Conservation (phyloP, 2,113 vertebrate genomes). For the Mobula hypostoma region DNA sequence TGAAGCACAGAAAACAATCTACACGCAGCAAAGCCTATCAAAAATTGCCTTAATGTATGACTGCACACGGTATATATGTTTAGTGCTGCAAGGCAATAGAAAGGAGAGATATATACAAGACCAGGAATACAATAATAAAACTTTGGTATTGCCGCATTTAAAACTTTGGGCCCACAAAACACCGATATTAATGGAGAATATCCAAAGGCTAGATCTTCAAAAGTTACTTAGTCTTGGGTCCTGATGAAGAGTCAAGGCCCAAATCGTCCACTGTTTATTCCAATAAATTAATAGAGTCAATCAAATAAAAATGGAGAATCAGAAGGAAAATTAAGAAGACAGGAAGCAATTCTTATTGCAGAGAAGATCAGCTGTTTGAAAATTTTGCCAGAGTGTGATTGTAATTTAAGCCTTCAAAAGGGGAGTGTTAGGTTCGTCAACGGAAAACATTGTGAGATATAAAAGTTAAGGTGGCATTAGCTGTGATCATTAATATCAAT, state of each 20-base stretch:
- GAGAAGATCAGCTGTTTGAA: neutral
- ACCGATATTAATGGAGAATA: neutral
- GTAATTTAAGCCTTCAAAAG: neutral
- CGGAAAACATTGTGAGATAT: neutral
- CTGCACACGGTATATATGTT: neutral
- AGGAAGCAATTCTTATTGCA: neutral
- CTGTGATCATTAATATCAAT: neutral
- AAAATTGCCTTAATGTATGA: neutral
- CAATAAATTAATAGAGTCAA: neutral
- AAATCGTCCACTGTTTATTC: no score
- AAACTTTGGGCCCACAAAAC: no score
- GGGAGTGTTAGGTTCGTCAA: neutral
- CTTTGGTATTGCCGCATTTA: no score
- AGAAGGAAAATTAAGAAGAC: neutral
- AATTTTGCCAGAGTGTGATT: neutral
- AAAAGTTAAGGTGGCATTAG: neutral
- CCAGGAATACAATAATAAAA: no score
- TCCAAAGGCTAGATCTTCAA: neutral
- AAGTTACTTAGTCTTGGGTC: neutral
- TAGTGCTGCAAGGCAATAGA: neutral
- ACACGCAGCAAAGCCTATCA: neutral
- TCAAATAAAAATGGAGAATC: neutral
- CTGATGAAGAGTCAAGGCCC: no score
- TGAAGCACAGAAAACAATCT: no score
- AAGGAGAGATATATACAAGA: neutral